Conservation (phyloP, 2,113 vertebrate genomes). For the Myiozetetes cayanensis region DNA sequence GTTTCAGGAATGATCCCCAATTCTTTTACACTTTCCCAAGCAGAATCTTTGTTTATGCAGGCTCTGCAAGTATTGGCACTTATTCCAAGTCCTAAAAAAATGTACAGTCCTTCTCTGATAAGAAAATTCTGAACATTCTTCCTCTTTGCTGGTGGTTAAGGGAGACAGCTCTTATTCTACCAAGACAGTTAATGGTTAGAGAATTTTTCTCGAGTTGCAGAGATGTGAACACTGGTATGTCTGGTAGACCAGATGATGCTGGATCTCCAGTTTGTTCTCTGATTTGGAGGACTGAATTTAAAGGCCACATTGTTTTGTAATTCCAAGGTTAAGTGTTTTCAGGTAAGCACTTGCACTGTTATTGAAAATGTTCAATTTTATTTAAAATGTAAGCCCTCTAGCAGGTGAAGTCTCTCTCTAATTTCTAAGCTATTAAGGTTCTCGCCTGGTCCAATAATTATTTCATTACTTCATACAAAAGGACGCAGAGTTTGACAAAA, state of each 20-base stretch:
- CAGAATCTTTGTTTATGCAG: neutral
- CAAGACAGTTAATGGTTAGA: neutral
- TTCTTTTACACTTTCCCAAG: neutral
- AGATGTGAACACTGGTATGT: neutral
- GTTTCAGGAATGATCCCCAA: neutral
- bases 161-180: neutral
- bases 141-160: neutral
- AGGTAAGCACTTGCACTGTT: neutral
- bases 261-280: neutral
- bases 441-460: neutral
- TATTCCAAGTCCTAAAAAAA: neutral
- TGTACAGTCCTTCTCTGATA: neutral
- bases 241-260: neutral
- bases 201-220: neutral
- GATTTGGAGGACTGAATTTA: neutral
- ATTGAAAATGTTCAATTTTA: neutral
- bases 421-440: neutral
- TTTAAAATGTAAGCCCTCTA: neutral
- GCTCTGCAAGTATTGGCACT: neutral
- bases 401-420: neutral
- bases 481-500: conserved; percentile 12
- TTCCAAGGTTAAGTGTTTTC: neutral
- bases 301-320: neutral
- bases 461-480: conserved; percentile 3
- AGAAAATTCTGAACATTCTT: conserved; percentile 33